Evolutionary conservation across 2,888 invertebrate species (phyloP).

Genomic region (Glaucopsyche alexis): DNA sequence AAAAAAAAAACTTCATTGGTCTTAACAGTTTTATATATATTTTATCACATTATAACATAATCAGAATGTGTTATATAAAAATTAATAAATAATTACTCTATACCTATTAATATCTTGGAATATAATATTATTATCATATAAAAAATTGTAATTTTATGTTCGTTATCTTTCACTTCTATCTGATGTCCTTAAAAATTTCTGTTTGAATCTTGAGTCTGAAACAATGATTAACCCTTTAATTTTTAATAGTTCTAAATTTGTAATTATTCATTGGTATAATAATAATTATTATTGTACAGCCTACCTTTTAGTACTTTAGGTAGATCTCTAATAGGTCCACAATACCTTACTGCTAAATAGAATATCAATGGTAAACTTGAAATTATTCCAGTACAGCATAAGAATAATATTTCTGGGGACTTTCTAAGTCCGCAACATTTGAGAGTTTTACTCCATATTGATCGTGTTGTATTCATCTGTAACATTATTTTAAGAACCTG

Average conservation of each 20-base stretch:
- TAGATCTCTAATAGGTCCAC: slow-evolving; percentile 67
- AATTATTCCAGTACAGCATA: slow-evolving; percentile 75
- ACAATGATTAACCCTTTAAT: slow-evolving; percentile 36
- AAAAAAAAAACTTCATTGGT: too few relatives aligned
- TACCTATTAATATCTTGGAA: too few relatives aligned
- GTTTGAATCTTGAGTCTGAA: slow-evolving; percentile 74
- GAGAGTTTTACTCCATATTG: slow-evolving; percentile 79
- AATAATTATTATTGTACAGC: slow-evolving; percentile 39
- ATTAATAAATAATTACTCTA: too few relatives aligned
- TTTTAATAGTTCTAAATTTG: too few relatives aligned
- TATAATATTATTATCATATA: too few relatives aligned
- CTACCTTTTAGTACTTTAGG: slow-evolving; percentile 73
- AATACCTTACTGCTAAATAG: slow-evolving; percentile 77
- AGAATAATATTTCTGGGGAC: slow-evolving; percentile 78
- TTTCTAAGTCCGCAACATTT: slow-evolving; percentile 79
- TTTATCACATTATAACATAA: too few relatives aligned
- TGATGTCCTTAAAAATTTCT: slow-evolving; percentile 58
- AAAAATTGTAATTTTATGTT: too few relatives aligned
- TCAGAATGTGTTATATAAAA: too few relatives aligned
- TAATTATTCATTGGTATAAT: background rate
- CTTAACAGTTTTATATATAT: too few relatives aligned
- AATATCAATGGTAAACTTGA: slow-evolving; percentile 77
- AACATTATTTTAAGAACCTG: slow-evolving; percentile 40
- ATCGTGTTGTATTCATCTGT: slow-evolving; percentile 84
- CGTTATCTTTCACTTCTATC: slow-evolving; percentile 45